These are phyloP conservation scores for Rhineura floridana DNA, from an alignment of 2,113 vertebrate genomes.

Conservation along the genomic window DNA sequence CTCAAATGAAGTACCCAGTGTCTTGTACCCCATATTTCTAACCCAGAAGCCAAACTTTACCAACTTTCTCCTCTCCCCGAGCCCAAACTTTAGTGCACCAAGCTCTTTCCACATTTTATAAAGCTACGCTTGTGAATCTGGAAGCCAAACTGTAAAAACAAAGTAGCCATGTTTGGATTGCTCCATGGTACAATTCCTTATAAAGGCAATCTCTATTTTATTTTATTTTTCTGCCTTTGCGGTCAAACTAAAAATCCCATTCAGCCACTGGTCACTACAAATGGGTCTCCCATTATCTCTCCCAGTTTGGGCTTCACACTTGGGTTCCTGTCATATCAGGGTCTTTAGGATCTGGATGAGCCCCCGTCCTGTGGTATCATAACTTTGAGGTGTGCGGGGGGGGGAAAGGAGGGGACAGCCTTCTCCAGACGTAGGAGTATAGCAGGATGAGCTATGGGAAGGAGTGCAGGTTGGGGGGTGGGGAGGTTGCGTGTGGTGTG, in stretches of 20 bases:
- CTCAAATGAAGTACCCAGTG: too few relatives aligned
- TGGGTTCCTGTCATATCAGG: background rate
- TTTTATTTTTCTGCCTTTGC: too few relatives aligned
- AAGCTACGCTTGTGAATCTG: background rate
- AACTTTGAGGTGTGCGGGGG: too few relatives aligned
- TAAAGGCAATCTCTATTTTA: background rate
- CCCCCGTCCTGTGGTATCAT: background rate
- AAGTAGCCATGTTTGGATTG: too few relatives aligned
- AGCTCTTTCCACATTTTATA: too few relatives aligned
- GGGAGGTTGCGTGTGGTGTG: background rate
- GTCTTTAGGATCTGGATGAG: too few relatives aligned
- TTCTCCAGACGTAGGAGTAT: too few relatives aligned
- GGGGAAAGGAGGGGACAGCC: too few relatives aligned
- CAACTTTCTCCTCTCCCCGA: background rate
- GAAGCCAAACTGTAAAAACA: background rate
- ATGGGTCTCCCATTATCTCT: background rate
- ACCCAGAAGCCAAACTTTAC: background rate
- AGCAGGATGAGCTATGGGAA: too few relatives aligned
- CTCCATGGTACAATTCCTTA: too few relatives aligned
- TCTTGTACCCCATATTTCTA: background rate
- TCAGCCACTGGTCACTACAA: too few relatives aligned
- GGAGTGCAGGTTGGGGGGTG: background rate
- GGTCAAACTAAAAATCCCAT: background rate
- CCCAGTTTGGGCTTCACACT: too few relatives aligned
- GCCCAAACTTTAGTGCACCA: background rate